These are phyloP conservation scores for Peromyscus nudipes DNA, from an alignment of 2,797 vertebrate species.

Conservation along the genomic window DNA sequence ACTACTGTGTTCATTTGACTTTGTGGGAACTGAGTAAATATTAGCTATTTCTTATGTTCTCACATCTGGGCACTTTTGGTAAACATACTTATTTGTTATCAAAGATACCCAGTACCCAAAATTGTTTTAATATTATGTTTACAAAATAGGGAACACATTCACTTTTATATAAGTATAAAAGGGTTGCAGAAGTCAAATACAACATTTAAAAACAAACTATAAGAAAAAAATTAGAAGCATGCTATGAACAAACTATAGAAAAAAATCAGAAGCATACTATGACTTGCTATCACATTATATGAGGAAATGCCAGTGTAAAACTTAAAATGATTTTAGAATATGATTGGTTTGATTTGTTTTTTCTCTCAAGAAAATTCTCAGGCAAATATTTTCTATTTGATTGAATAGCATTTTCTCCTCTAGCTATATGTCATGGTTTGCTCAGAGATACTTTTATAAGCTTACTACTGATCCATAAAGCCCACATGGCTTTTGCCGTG, in stretches of 20 bases:
- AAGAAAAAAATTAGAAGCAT: background rate
- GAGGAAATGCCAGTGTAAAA: background rate
- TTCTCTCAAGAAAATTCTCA: background rate
- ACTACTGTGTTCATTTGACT: background rate
- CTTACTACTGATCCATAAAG: background rate
- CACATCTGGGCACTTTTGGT: background rate
- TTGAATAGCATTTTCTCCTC: background rate
- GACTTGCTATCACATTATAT: background rate
- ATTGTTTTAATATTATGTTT: background rate
- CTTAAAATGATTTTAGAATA: constrained; percentile 18
- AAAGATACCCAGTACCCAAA: background rate
- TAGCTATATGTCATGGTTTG: background rate
- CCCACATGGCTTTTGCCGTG: background rate
- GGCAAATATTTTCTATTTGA: background rate
- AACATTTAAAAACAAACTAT: background rate
- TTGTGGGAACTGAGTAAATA: background rate
- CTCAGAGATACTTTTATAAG: constrained; percentile 4
- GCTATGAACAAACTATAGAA: background rate
- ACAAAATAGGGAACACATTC: constrained; percentile 23
- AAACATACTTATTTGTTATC: background rate
- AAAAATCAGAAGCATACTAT: background rate
- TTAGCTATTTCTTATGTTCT: background rate
- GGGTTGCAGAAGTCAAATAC: background rate
- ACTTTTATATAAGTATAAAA: background rate
- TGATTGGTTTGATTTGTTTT: background rate